phyloP scores from a whole-genome alignment of 2,888 invertebrate species.

The Microdon myrmicae region DNA sequence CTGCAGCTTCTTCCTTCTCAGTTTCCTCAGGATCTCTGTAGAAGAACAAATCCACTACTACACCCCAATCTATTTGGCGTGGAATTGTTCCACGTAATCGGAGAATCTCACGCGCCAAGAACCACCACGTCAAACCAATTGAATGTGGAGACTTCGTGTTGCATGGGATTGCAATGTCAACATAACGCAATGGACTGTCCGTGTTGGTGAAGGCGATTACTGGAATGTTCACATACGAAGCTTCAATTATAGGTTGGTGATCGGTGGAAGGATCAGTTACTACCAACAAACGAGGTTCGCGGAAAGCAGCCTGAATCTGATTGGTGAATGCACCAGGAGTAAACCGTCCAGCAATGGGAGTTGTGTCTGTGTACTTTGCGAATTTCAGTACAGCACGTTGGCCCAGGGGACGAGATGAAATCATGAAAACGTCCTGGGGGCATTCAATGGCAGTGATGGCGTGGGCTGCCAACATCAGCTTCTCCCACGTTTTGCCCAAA shows the following conservation, averaged over 20 bases:
- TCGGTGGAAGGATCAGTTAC: slow-evolving; percentile 95
- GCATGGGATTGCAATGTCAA: slow-evolving; percentile 99
- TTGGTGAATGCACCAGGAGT: slow-evolving; percentile 99
- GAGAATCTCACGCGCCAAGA: slow-evolving; percentile 94
- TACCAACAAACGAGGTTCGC: slow-evolving; percentile 96
- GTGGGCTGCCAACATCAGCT: slow-evolving; percentile 94
- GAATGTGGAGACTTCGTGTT: slow-evolving; percentile 98
- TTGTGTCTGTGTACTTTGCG: slow-evolving; percentile 97
- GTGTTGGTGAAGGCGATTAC: slow-evolving; percentile 99
- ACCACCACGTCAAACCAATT: slow-evolving; percentile 99
- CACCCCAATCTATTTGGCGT: slow-evolving; percentile 94
- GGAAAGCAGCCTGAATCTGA: slow-evolving; percentile 96
- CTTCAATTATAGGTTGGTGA: slow-evolving; percentile 97
- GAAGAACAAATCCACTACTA: slow-evolving; percentile 99
- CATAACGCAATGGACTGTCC: slow-evolving; percentile 94
- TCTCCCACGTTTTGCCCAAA: slow-evolving; percentile 97
- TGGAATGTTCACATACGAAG: slow-evolving; percentile 99
- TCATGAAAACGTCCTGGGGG: slow-evolving; percentile 94
- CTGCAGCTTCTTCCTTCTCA: slow-evolving; percentile 94
- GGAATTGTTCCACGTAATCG: slow-evolving; percentile 92
- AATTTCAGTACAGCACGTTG: slow-evolving; percentile 98
- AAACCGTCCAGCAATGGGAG: slow-evolving; percentile 98
- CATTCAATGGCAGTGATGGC: slow-evolving; percentile 99
- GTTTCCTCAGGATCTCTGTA: slow-evolving; percentile 99
- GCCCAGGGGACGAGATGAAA: slow-evolving; percentile 93